phyloP scores from a whole-genome alignment of 2,113 vertebrate species.

The Carollia perspicillata region DNA sequence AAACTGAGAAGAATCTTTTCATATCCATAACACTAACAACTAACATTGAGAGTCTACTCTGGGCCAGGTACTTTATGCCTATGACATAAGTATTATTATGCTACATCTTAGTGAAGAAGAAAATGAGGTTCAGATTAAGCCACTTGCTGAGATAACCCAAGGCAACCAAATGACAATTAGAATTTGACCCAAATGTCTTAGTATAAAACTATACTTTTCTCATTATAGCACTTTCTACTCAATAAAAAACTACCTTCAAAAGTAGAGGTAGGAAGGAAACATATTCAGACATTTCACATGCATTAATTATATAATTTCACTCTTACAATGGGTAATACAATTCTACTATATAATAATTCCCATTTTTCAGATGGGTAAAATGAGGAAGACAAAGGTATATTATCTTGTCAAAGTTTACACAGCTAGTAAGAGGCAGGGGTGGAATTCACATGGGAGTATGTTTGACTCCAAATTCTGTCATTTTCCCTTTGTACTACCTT shows the following conservation, averaged over 20 bases:
- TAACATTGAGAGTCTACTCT: background rate
- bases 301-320: background rate
- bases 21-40: background rate
- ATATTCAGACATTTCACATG: background rate
- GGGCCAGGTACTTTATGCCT: background rate
- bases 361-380: slow-evolving; percentile 46
- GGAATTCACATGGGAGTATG: background rate
- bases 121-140: background rate
- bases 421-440: background rate
- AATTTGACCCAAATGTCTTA: background rate
- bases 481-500: background rate
- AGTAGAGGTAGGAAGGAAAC: background rate
- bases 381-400: slow-evolving; percentile 4
- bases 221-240: background rate
- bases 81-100: background rate
- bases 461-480: background rate
- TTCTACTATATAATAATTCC: background rate
- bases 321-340: background rate
- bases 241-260: background rate
- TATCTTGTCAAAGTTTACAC: slow-evolving; percentile 5
- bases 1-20: slow-evolving; percentile 7
- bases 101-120: slow-evolving; percentile 29
- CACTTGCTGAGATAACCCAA: background rate
- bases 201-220: slow-evolving; percentile 11
- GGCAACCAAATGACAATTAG: background rate